phyloP scores from a whole-genome alignment of 1,140 invertebrate genomes.

The Drosophila nannoptera region DNA sequence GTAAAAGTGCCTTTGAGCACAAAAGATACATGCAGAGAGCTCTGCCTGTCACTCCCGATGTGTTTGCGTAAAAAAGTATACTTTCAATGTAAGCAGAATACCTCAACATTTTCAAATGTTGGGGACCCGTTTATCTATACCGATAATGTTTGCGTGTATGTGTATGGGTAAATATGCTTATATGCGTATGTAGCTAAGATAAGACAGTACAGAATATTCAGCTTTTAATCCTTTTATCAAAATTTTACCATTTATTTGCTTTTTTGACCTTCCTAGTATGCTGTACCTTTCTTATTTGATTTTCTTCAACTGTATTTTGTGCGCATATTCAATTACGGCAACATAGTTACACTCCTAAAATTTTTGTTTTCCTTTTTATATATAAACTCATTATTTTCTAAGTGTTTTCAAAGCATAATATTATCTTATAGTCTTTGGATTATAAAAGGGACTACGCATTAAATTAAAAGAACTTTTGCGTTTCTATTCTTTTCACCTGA shows the following conservation, averaged over 20 bases:
- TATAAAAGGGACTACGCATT: no score
- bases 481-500: no score
- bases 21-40: constrained; percentile 34
- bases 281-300: not conserved
- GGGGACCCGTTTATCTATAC: constrained; percentile 27
- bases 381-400: no score
- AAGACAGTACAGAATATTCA: constrained; percentile 7
- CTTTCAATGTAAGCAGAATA: constrained; percentile 27
- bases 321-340: no score
- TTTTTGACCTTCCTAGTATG: constrained; percentile 29
- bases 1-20: constrained; percentile 18
- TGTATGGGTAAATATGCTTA: not conserved
- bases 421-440: no score
- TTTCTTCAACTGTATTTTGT: no score
- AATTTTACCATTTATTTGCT: constrained; percentile 22
- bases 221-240: constrained; percentile 40
- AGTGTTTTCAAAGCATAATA: no score
- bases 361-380: no score
- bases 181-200: constrained; percentile 5
- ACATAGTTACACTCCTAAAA: no score
- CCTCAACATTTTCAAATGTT: constrained; percentile 36
- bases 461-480: no score
- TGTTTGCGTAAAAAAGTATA: constrained; percentile 27
- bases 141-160: not conserved
- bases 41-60: constrained; percentile 6